Base-by-base conservation (phyloP, 2,888 invertebrate genomes). In the Microchrysa polita region DNA sequence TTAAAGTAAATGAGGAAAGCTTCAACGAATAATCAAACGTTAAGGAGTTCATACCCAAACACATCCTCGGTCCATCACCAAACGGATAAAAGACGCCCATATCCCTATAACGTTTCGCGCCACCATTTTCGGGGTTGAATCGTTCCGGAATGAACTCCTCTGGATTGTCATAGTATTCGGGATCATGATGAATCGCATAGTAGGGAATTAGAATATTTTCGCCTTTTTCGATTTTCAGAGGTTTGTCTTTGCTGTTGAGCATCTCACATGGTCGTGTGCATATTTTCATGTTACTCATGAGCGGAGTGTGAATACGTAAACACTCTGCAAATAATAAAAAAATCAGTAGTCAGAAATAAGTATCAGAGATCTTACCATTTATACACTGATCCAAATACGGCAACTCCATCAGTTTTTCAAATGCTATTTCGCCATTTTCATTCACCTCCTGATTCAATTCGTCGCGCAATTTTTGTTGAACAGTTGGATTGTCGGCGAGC, bases 21-120 rank as follows among this genome's bases (percentile, higher is more conserved):
- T 34, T 34, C n/a, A n/a, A n/a, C n/a, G n/a, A 34, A 34, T 34
- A 34, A 7, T 34, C n/a, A n/a, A n/a, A 34, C 27, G 27, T 34
- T 34, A 7, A 34, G 4, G 27, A 34, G 7, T 34, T 2, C 20
- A 52, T 40, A 82, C 83, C 84, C 65, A 83, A 77, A 74, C 83
- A 84, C 5, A 80, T 73, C 63, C 84, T 79, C 0, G 84, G 84
- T 2, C 84, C 85, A 77, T 84, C 82, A 0, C 83, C 82, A 53
- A 83, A 84, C 1, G 79, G 81, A 60, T 80, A 78, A 52, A 78
- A 83, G 0, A 79, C 78, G 5, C 83, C 83, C 18, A 77, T 77
- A 1, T 84, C 83, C 0, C 80, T 78, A 34, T 78, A 82, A 42
- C 77, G 78, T 74, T 82, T 83, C 0, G 72, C 69, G 0, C 81